Evolutionary conservation across 30 jellyfish, hydroid and myxozoan genomes (phyloP), one percentile per base, ranked within the genome.

Genomic region (Aurelia coerulea): DNA sequence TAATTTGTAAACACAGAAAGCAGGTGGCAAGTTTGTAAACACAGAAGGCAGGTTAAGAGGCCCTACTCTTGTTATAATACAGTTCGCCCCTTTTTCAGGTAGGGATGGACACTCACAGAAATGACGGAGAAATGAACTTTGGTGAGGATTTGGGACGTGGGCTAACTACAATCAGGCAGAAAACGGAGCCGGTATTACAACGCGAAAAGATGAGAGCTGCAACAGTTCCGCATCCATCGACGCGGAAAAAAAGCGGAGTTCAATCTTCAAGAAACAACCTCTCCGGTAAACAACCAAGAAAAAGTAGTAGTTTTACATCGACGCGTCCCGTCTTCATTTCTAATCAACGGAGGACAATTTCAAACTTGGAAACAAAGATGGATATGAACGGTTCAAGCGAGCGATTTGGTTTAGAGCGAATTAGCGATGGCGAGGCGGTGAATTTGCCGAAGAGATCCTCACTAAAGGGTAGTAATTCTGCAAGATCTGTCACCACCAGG

Each of bases 331-430:
- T 31, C 0, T 6, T 64, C 5, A 15, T 34, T 29, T 1, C 71
- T 41, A 74, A 79, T 69, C 71, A 74, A 39, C 69, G 69, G 37
- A 49, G 89, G 32, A 68, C 89, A 31, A 37, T 11, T 32, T 79
- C 89, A 11, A 79, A 79, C 34, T 18, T 79, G 37, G 89, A 79
- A 32, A 79, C 80, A 1, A 37, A 37, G n/a, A 63, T 31, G 8
- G 88, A 78, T 16, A 23, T 42, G 3, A 23, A 39, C 23, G 54
- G 34, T 1, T 7, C 63, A 31, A 14, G 19, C 9, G 89, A 51
- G n/a, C 46, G 63, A 37, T 13, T 16, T 19, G 15, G 11, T 17
- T 18, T 31, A 29, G 84, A 56, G 8, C 6, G n/a, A 2, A 37
- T 10, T 33, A 11, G 14, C 19, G 60, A 34, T 74, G 71, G 84